Evolutionary conservation across 2,797 vertebrate species (phyloP).

Genomic region (Chaetophractus vellerosus): DNA sequence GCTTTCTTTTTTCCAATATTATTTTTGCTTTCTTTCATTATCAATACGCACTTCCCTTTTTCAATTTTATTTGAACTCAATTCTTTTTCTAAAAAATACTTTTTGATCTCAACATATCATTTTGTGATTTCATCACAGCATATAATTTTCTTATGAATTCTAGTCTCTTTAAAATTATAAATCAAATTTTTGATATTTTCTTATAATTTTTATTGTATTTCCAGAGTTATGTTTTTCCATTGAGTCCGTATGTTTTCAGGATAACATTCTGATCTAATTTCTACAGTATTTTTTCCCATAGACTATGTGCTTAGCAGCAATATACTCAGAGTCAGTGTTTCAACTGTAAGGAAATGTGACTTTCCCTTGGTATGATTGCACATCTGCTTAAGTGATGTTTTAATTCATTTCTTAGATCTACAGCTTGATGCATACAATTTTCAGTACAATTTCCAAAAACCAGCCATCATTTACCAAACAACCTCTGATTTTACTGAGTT

Average conservation of each 20-base stretch:
- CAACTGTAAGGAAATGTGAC: background rate
- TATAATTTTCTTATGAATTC: background rate
- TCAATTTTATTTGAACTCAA: background rate
- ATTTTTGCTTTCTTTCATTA: background rate
- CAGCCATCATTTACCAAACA: slow-evolving; percentile 19
- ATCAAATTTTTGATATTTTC: background rate
- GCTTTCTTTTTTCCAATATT: background rate
- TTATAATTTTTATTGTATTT: background rate
- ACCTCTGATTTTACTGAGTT: background rate
- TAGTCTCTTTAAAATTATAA: background rate
- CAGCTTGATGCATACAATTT: background rate
- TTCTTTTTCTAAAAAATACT: background rate
- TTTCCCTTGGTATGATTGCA: background rate
- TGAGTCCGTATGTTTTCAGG: background rate
- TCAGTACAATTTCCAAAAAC: slow-evolving; percentile 18
- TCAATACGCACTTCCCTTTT: background rate
- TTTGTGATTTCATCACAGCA: background rate
- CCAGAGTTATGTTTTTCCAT: background rate
- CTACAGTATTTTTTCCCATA: background rate
- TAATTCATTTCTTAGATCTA: slow-evolving; percentile 52
- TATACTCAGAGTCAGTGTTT: background rate
- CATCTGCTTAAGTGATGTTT: slow-evolving; percentile 24
- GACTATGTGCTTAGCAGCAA: background rate
- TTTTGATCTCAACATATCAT: background rate
- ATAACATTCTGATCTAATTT: background rate